Conservation (phyloP, 35 echinoderm and acorn worm species). For the Eucidaris tribuloides region DNA sequence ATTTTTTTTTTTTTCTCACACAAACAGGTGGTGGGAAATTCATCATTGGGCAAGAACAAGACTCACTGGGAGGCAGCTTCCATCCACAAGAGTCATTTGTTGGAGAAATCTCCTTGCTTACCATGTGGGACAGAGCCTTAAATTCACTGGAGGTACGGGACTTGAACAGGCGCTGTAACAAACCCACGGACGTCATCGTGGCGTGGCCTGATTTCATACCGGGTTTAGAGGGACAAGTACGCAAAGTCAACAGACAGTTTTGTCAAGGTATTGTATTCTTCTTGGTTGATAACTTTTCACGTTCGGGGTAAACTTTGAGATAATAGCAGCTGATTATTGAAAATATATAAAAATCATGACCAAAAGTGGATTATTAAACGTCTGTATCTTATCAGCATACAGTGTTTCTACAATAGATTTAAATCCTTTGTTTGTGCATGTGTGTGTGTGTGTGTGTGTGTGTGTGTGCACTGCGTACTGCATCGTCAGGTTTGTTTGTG, state of each 20-base stretch:
- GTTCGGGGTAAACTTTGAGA: no score
- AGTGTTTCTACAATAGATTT: no score
- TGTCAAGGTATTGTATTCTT: constrained; percentile 97
- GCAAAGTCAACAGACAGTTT: constrained; percentile 33
- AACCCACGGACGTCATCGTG: constrained; percentile 30
- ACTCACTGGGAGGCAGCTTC: constrained; percentile 74
- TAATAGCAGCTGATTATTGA: no score
- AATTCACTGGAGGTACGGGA: constrained; percentile 27
- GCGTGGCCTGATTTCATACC: constrained; percentile 79
- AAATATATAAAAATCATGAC: no score
- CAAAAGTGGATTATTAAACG: no score
- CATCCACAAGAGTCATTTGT: constrained; percentile 66
- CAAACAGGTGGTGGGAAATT: constrained; percentile 85
- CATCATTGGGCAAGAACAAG: constrained; percentile 92
- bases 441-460: no score
- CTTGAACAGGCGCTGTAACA: constrained; percentile 42
- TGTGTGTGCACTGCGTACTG: no score
- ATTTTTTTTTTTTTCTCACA: no score
- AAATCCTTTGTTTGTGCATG: no score
- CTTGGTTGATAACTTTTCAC: no score
- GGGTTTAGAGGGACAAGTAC: constrained; percentile 49
- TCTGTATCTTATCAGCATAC: no score
- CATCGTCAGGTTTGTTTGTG: no score
- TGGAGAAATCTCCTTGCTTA: constrained; percentile 70
- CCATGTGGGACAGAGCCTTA: constrained; percentile 67